These are phyloP conservation scores for Eptatretus atami DNA, from an alignment of 2,797 vertebrate genomes.

Conservation along the genomic window DNA sequence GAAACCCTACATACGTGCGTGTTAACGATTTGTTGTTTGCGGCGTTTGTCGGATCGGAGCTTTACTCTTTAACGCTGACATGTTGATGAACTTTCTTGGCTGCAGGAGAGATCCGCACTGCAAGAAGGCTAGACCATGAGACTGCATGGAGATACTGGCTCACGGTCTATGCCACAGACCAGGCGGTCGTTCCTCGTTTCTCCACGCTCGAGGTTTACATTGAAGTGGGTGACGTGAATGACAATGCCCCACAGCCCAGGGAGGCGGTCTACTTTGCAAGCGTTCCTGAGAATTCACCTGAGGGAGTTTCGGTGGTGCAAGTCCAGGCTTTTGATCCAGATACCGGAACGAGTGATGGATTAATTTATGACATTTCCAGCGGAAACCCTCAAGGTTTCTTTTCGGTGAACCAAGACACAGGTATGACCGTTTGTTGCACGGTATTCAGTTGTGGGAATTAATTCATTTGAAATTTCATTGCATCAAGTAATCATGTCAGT, in stretches of 20 bases:
- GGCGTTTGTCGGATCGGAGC: too few relatives aligned
- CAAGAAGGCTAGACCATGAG: conserved; percentile 53
- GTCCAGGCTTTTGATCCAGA: conserved; percentile 72
- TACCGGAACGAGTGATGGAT: conserved; percentile 37
- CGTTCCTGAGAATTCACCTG: conserved; percentile 62
- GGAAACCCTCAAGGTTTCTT: conserved; percentile 97
- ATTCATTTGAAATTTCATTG: too few relatives aligned
- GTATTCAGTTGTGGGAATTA: too few relatives aligned
- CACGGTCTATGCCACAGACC: conserved; percentile 58
- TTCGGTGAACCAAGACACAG: conserved; percentile 42
- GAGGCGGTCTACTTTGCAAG: conserved; percentile 79
- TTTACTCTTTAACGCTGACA: too few relatives aligned
- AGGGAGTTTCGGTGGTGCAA: conserved; percentile 57
- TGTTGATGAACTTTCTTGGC: background rate
- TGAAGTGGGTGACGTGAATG: conserved; percentile 24
- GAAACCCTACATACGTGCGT: too few relatives aligned
- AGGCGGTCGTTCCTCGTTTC: conserved; percentile 51
- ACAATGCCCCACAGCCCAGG: conserved; percentile 64
- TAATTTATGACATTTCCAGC: conserved; percentile 62
- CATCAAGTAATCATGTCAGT: too few relatives aligned
- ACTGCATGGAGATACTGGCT: conserved; percentile 71
- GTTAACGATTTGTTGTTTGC: too few relatives aligned
- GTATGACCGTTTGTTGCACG: conserved; percentile 17
- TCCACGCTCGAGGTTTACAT: conserved; percentile 70
- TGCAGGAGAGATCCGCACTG: conserved; percentile 48